Percentiles rank a stretch among this genome's conserved stretches.
Evolutionary conservation across 2,797 vertebrate genomes (phyloP).

Genomic region (Tympanoctomys barrerae): DNA sequence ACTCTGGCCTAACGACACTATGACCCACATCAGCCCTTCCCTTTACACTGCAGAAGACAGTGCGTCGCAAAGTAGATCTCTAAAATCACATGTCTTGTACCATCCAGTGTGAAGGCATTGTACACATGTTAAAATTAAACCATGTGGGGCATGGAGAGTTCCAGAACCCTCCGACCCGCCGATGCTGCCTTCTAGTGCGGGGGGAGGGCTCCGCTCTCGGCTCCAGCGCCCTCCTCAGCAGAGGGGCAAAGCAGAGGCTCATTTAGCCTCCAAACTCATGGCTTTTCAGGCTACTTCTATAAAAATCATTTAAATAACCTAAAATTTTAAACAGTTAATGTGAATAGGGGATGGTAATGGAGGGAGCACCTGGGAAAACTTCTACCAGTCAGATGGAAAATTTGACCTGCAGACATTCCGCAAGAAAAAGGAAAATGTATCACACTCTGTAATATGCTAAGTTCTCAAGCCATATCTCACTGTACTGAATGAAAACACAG

Average conservation of each 20-base stretch:
- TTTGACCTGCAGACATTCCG: constrained; percentile 49
- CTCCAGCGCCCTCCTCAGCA: constrained; percentile 68
- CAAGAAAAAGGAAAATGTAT: background rate
- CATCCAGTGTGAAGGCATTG: constrained; percentile 82
- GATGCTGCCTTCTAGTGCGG: constrained; percentile 62
- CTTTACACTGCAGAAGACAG: constrained; percentile 83
- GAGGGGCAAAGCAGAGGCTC: constrained; percentile 33
- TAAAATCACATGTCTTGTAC: constrained; percentile 81
- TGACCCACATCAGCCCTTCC: constrained; percentile 75
- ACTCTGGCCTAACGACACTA: constrained; percentile 82
- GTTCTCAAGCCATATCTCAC: constrained; percentile 42
- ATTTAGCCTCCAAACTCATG: constrained; percentile 75
- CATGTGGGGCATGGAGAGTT: constrained; percentile 67
- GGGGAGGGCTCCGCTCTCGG: constrained; percentile 64
- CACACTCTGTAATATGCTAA: constrained; percentile 18
- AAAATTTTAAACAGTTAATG: constrained; percentile 51
- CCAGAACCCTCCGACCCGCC: constrained; percentile 59
- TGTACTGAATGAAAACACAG: constrained; percentile 40
- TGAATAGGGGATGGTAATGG: constrained; percentile 15
- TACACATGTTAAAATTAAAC: constrained; percentile 82
- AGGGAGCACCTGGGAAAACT: constrained; percentile 61
- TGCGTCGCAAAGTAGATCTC: constrained; percentile 80
- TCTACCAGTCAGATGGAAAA: constrained; percentile 45
- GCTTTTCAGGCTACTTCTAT: constrained; percentile 59
- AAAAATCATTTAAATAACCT: constrained; percentile 79